Conservation (phyloP, 1,140 invertebrate species). For the Nephotettix cincticeps region DNA sequence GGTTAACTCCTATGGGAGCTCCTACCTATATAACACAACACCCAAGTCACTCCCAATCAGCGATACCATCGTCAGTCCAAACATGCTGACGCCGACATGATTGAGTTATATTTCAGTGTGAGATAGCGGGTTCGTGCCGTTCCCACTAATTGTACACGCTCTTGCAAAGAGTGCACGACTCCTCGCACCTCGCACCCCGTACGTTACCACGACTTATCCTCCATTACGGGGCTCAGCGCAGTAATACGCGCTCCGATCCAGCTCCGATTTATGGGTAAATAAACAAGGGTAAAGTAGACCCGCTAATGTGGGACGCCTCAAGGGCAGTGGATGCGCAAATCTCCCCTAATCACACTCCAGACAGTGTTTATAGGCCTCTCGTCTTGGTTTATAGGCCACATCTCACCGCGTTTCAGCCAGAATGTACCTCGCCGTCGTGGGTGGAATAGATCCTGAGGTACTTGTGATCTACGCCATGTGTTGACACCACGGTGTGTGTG, state of each 20-base stretch:
- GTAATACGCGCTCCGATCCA: not conserved
- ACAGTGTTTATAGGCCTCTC: not conserved
- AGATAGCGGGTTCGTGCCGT: conserved; percentile 1
- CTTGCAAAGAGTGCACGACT: not conserved
- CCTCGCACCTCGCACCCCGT: not conserved
- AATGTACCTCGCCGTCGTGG: no score
- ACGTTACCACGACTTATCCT: no score
- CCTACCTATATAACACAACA: no score
- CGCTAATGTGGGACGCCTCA: not conserved
- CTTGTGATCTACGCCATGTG: no score
- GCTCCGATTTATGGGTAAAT: not conserved
- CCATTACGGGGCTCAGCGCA: no score
- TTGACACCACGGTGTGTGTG: no score
- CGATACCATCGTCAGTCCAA: no score
- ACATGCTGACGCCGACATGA: not conserved
- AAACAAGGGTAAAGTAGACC: not conserved
- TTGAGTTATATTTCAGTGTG: conserved; percentile 1
- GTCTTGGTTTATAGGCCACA: no score
- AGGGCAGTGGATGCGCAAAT: conserved; percentile 4
- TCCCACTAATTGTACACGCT: conserved; percentile 4
- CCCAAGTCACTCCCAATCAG: no score
- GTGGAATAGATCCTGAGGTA: no score
- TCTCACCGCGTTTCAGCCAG: no score
- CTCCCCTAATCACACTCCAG: not conserved
- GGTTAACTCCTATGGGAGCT: no score